Evolutionary conservation across 1,140 invertebrate genomes (phyloP).

Genomic region (Scaptomyza graminum): DNA sequence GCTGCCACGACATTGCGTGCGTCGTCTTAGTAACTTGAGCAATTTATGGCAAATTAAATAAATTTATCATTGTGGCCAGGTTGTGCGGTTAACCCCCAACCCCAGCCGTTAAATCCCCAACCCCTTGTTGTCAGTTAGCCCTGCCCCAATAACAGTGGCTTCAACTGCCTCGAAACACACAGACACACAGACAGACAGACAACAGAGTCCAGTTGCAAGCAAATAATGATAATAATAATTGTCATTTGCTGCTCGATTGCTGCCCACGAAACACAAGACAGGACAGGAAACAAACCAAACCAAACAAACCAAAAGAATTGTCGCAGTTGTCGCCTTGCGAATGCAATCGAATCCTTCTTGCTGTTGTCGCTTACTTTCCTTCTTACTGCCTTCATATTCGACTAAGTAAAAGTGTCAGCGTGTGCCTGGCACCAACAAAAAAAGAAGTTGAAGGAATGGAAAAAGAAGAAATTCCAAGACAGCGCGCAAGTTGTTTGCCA

Average conservation of each 20-base stretch:
- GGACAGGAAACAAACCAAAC: not conserved
- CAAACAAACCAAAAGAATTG: conserved; percentile 6
- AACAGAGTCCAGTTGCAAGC: conserved; percentile 18
- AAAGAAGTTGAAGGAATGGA: too few relatives aligned
- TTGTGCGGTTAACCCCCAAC: conserved; percentile 7
- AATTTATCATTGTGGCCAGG: conserved; percentile 75
- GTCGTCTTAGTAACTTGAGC: conserved; percentile 77
- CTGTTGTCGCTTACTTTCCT: conserved; percentile 2
- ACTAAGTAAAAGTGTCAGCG: conserved; percentile 80
- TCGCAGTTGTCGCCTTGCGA: conserved; percentile 28
- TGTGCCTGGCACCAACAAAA: conserved; percentile 69
- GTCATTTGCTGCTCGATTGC: conserved; percentile 41
- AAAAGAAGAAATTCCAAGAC: conserved; percentile 1
- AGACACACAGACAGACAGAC: too few relatives aligned
- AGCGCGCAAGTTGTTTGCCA: conserved; percentile 48
- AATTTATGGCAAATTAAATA: conserved; percentile 82
- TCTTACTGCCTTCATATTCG: conserved; percentile 14
- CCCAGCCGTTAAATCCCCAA: too few relatives aligned
- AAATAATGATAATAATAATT: conserved; percentile 23
- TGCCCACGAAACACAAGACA: conserved; percentile 40
- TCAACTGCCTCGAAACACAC: not conserved
- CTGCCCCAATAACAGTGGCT: not conserved
- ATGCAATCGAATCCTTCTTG: conserved; percentile 18
- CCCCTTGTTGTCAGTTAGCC: not conserved
- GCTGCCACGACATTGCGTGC: conserved; percentile 68